Evolutionary conservation across 1,140 invertebrate genomes (phyloP).

Genomic region (Anadara kagoshimensis): DNA sequence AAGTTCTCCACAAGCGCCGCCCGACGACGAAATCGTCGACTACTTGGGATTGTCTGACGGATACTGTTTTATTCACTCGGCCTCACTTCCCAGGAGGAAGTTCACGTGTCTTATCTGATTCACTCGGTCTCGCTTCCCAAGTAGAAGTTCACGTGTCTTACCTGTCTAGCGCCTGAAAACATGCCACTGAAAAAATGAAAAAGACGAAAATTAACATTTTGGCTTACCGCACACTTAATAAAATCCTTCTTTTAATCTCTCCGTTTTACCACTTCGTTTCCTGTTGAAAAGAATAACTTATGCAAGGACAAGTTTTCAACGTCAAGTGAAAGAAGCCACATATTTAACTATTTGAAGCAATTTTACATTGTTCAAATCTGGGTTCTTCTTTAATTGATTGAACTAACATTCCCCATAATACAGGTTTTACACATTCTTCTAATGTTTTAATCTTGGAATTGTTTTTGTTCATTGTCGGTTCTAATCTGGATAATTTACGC

Average conservation of each 20-base stretch:
- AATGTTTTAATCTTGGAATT: slow-evolving; percentile 7
- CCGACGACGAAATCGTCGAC: too few relatives aligned
- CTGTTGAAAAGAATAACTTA: slow-evolving; percentile 13
- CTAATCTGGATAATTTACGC: slow-evolving; percentile 13
- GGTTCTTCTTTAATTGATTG: slow-evolving; percentile 11
- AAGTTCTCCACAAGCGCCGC: too few relatives aligned
- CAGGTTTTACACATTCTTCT: not conserved
- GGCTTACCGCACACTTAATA: not conserved
- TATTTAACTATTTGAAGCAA: slow-evolving; percentile 13
- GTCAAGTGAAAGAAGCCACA: not conserved
- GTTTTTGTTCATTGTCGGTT: not conserved
- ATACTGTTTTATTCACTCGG: too few relatives aligned
- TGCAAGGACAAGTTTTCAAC: slow-evolving; percentile 3
- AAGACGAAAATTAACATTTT: too few relatives aligned
- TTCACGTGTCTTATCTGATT: too few relatives aligned
- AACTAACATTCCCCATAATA: not conserved
- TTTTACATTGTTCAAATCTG: not conserved
- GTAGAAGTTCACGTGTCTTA: too few relatives aligned
- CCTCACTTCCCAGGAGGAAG: too few relatives aligned
- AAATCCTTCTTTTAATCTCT: slow-evolving; percentile 12
- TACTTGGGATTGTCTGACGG: too few relatives aligned
- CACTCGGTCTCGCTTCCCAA: too few relatives aligned
- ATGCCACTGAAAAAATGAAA: too few relatives aligned
- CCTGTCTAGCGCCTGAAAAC: too few relatives aligned
- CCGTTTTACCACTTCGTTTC: slow-evolving; percentile 20